These are phyloP conservation scores for Neodiprion fabricii DNA, from an alignment of 1,140 invertebrate species.

Conservation along the genomic window DNA sequence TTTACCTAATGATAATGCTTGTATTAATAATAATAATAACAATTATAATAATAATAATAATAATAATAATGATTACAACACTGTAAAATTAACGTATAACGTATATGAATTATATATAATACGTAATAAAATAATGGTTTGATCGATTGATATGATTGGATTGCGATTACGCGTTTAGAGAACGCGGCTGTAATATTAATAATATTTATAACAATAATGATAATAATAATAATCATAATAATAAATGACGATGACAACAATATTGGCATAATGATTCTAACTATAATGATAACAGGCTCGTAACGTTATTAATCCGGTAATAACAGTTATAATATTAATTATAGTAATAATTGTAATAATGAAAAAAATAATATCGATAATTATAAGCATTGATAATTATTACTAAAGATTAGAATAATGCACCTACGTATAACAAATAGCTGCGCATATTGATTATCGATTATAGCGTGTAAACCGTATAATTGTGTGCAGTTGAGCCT, in stretches of 20 bases:
- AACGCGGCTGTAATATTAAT: not conserved
- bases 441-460: too few relatives aligned
- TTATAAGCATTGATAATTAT: too few relatives aligned
- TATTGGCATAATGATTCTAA: not conserved
- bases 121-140: not conserved
- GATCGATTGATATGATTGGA: too few relatives aligned
- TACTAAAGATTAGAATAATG: too few relatives aligned
- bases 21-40: not conserved
- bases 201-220: not conserved
- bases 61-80: not conserved
- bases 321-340: not conserved
- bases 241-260: not conserved
- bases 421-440: too few relatives aligned
- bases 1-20: too few relatives aligned
- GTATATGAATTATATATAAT: not conserved
- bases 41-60: not conserved
- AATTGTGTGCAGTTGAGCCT: too few relatives aligned
- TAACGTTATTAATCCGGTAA: not conserved
- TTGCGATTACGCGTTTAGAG: too few relatives aligned
- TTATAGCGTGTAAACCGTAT: too few relatives aligned
- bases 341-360: not conserved
- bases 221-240: not conserved
- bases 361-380: not conserved
- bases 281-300: too few relatives aligned
- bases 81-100: not conserved